These are phyloP conservation scores for Epinotia demarniana DNA, from an alignment of 2,888 invertebrate species.

Conservation along the genomic window DNA sequence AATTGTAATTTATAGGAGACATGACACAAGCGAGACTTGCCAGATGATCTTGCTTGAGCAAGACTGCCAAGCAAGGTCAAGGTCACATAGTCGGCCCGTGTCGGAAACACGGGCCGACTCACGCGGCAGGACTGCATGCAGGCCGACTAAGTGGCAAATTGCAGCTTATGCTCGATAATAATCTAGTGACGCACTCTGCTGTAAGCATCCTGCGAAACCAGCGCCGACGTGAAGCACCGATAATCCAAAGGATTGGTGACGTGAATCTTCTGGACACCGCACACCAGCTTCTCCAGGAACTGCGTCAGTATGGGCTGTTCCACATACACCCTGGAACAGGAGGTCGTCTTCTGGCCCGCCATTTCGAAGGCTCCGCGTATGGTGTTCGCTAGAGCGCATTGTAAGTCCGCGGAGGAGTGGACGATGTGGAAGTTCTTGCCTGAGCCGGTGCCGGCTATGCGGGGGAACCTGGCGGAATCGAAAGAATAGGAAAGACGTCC, in stretches of 20 bases:
- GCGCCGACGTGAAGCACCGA: constrained; percentile 92
- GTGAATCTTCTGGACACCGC: constrained; percentile 44
- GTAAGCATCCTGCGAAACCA: constrained; percentile 91
- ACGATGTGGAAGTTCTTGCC: constrained; percentile 98
- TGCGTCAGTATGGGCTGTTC: neutral
- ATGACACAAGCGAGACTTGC: too few species aligned
- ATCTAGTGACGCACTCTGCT: neutral
- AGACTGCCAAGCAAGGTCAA: too few species aligned
- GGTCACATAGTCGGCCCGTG: too few species aligned
- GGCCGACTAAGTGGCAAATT: too few species aligned
- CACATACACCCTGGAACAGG: neutral
- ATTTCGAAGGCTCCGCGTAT: constrained; percentile 85
- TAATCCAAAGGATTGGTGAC: constrained; percentile 92
- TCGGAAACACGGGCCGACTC: too few species aligned
- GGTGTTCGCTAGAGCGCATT: neutral
- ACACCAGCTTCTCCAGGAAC: neutral
- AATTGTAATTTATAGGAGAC: too few species aligned
- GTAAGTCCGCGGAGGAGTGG: constrained; percentile 86
- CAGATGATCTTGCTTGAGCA: too few species aligned
- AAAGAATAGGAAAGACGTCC: too few species aligned
- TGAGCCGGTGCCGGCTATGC: constrained; percentile 73
- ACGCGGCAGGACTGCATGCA: too few species aligned
- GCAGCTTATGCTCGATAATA: too few species aligned
- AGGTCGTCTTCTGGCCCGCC: constrained; percentile 92
- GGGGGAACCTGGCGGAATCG: neutral